Conservation (phyloP, 1,140 invertebrate genomes). For the Cydia strobilella region DNA sequence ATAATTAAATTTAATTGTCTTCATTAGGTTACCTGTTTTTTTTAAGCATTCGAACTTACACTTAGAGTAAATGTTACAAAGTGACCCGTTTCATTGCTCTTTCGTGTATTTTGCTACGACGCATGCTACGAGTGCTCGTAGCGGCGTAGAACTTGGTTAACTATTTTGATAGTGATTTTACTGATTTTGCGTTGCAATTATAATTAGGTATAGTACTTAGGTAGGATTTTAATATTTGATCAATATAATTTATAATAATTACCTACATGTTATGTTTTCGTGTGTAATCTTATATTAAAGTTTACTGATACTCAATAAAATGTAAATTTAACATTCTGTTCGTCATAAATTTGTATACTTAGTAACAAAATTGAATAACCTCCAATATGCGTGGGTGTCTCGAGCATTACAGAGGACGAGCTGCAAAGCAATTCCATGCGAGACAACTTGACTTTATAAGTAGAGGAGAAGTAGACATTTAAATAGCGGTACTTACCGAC, state of each 20-base stretch:
- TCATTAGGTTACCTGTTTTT: too few species aligned
- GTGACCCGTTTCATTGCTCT: neutral
- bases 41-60: too few species aligned
- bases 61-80: neutral
- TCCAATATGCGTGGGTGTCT: neutral
- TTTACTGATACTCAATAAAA: neutral
- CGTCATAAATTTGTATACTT: neutral
- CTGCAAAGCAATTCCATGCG: conserved; percentile 2
- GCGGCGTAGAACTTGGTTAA: neutral
- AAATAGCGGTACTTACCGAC: conserved; percentile 16
- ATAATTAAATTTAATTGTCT: too few species aligned
- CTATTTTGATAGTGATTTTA: too few species aligned
- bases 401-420: neutral
- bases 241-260: too few species aligned
- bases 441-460: conserved; percentile 25
- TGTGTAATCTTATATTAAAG: too few species aligned
- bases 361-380: conserved; percentile 1
- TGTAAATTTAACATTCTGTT: neutral
- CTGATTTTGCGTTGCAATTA: too few species aligned
- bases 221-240: too few species aligned
- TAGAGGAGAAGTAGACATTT: conserved; percentile 10
- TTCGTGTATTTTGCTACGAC: neutral
- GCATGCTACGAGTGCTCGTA: conserved; percentile 14
- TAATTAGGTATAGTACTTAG: too few species aligned
- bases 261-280: too few species aligned